phyloP scores from a whole-genome alignment of 2,113 vertebrate genomes.

The Lophius piscatorius region DNA sequence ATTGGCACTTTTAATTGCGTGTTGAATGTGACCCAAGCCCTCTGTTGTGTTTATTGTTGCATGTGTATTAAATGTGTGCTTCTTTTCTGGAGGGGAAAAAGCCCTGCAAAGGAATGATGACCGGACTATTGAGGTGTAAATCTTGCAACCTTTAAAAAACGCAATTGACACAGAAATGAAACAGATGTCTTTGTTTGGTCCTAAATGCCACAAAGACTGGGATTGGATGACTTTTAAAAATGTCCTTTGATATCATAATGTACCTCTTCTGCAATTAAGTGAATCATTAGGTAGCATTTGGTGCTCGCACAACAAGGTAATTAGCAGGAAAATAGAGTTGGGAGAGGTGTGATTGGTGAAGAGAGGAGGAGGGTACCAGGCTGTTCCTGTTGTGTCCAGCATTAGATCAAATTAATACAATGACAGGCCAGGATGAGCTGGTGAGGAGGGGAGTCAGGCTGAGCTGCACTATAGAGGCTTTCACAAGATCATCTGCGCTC shows the following conservation, averaged over 20 bases:
- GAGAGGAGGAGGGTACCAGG: slow-evolving; percentile 66
- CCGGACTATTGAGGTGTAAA: slow-evolving; percentile 5
- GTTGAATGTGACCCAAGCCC: slow-evolving; percentile 29
- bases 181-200: slow-evolving; percentile 70
- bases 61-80: slow-evolving; percentile 15
- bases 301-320: slow-evolving; percentile 76
- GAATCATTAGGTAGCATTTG: slow-evolving; percentile 76
- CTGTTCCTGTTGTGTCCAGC: slow-evolving; percentile 71
- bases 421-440: slow-evolving; percentile 61
- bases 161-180: slow-evolving; percentile 70
- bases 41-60: slow-evolving; percentile 12
- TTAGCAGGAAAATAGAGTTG: slow-evolving; percentile 73
- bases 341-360: slow-evolving; percentile 59
- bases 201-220: slow-evolving; percentile 66
- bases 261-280: slow-evolving; percentile 79
- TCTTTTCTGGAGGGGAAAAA: not conserved
- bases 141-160: slow-evolving; percentile 78
- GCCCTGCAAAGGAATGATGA: slow-evolving; percentile 13
- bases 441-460: slow-evolving; percentile 69
- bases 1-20: slow-evolving; percentile 65
- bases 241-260: slow-evolving; percentile 74
- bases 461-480: slow-evolving; percentile 47
- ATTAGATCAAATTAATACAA: slow-evolving; percentile 69
- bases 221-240: slow-evolving; percentile 77
- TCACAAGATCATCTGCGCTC: slow-evolving; percentile 66